A percentile compares a stretch with the other conserved stretches of the same genome.
These are phyloP conservation scores for Boloria selene DNA, from an alignment of 2,888 invertebrate genomes.

Conservation along the genomic window DNA sequence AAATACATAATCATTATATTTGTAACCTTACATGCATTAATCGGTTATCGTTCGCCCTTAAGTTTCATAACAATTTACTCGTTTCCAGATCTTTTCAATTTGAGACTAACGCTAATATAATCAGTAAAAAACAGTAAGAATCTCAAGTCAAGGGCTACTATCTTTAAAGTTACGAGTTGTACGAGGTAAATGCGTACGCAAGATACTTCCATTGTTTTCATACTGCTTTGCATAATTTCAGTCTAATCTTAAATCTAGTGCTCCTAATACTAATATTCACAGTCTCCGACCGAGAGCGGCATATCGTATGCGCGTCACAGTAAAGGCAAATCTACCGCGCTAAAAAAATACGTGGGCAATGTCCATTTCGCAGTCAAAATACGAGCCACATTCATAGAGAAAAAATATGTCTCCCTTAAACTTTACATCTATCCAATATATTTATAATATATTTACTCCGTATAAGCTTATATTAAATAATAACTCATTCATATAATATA, in stretches of 20 bases:
- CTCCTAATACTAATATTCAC: conserved; percentile 71
- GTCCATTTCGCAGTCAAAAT: conserved; percentile 76
- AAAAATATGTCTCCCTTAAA: conserved; percentile 81
- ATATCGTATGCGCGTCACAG: conserved; percentile 60
- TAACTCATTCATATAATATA: conserved; percentile 62
- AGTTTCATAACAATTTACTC: too few relatives aligned
- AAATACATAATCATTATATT: too few relatives aligned
- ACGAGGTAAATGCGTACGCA: conserved; percentile 37
- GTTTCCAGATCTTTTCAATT: not conserved
- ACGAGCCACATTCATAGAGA: conserved; percentile 74
- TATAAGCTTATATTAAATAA: conserved; percentile 59
- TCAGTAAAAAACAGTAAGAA: not conserved
- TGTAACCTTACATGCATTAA: too few relatives aligned
- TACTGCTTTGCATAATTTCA: conserved; percentile 66
- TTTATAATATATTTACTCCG: conserved; percentile 60
- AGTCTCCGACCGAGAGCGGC: conserved; percentile 71
- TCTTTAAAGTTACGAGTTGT: conserved; percentile 19
- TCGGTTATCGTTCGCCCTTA: too few relatives aligned
- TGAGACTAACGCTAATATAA: too few relatives aligned
- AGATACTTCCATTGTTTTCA: conserved; percentile 59
- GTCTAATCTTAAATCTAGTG: conserved; percentile 64
- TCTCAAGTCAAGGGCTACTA: not conserved
- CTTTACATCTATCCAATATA: conserved; percentile 58
- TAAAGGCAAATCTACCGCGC: conserved; percentile 76
- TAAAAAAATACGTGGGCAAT: conserved; percentile 83